phyloP scores from a whole-genome alignment of 2,113 vertebrate genomes.

The Rhabdomys dilectus region DNA sequence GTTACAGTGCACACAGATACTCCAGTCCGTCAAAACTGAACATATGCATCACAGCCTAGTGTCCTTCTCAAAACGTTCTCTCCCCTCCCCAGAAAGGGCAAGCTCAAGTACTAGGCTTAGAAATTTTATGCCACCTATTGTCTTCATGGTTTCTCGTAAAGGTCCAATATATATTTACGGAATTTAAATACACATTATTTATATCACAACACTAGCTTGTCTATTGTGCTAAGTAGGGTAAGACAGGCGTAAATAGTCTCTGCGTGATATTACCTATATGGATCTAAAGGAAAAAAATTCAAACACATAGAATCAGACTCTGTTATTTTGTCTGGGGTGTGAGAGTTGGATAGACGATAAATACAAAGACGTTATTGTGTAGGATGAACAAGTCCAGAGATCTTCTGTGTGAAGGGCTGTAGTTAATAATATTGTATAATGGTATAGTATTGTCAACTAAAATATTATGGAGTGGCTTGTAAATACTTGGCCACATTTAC shows the following conservation, averaged over 20 bases:
- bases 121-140: constrained; percentile 1
- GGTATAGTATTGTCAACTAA: not conserved
- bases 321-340: not conserved
- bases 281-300: not conserved
- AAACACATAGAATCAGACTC: not conserved
- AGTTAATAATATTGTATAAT: not conserved
- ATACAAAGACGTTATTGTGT: not conserved
- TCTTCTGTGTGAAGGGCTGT: not conserved
- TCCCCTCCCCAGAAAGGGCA: not conserved
- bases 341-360: not conserved
- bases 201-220: not conserved
- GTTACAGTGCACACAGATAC: not conserved
- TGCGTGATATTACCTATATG: not conserved
- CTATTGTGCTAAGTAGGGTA: not conserved
- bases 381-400: not conserved
- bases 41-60: not conserved
- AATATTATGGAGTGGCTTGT: not conserved
- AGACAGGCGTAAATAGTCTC: not conserved
- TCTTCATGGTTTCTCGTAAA: constrained; percentile 25
- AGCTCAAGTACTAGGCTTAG: not conserved
- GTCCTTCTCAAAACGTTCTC: not conserved
- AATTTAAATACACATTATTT: constrained; percentile 42
- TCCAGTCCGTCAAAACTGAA: not conserved
- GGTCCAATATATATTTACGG: not conserved
- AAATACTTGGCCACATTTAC: not conserved